Conservation (phyloP, 1,140 invertebrate genomes). For the Venturia canescens region DNA sequence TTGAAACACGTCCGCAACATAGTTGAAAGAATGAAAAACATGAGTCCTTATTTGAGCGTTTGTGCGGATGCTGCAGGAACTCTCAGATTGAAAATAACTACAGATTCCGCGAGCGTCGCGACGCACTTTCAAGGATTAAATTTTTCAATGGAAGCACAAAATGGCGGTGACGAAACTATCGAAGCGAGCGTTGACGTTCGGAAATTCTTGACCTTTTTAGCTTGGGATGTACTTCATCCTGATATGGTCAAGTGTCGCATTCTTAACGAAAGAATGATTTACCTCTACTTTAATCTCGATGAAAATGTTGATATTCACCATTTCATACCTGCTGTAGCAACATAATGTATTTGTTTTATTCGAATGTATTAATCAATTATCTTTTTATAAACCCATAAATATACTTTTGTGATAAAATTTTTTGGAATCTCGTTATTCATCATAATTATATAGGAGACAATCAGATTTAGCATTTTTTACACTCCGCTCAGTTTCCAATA, state of each 20-base stretch:
- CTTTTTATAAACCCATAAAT: constrained; percentile 25
- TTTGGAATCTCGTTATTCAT: not conserved
- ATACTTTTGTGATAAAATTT: not conserved
- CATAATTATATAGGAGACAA: too few species aligned
- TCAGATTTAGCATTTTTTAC: too few species aligned
- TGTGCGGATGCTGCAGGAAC: constrained; percentile 84
- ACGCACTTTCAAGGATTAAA: constrained; percentile 85
- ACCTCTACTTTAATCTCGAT: constrained; percentile 79
- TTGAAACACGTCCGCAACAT: constrained; percentile 86
- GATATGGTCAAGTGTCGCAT: constrained; percentile 80
- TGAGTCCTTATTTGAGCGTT: constrained; percentile 83
- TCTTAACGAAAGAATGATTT: constrained; percentile 75
- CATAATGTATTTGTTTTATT: constrained; percentile 38
- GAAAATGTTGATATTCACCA: constrained; percentile 80
- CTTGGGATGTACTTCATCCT: constrained; percentile 79
- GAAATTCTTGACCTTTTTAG: constrained; percentile 78
- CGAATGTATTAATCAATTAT: constrained; percentile 19
- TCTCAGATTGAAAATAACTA: constrained; percentile 85
- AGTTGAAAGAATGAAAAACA: constrained; percentile 88
- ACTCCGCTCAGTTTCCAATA: too few species aligned
- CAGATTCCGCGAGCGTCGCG: constrained; percentile 86
- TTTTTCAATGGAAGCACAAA: constrained; percentile 65
- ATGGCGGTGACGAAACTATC: constrained; percentile 57
- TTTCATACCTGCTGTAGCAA: constrained; percentile 77
- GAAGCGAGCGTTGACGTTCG: constrained; percentile 78